Percentiles rank a stretch among this genome's conserved stretches.
Conservation (phyloP, 30 jellyfish, hydroid and myxozoan genomes). For the Chrysaora quinquecirrha region DNA sequence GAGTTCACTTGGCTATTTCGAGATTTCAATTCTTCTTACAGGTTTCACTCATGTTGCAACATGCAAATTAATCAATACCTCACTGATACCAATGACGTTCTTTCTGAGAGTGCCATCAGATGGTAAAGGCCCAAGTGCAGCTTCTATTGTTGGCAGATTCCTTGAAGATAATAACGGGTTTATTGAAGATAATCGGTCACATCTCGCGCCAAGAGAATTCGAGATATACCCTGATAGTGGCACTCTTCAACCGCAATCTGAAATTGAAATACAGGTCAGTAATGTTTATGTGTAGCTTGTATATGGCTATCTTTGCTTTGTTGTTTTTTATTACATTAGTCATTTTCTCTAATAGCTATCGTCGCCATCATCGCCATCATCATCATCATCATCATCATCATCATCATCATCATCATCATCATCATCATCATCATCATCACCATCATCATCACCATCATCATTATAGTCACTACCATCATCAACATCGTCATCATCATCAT, state of each 20-base stretch:
- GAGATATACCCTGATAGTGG: conserved; percentile 85
- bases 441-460: too few relatives aligned
- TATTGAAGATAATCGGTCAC: conserved; percentile 34
- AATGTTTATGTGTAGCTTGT: neutral
- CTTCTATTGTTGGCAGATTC: conserved; percentile 65
- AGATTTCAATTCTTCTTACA: too few relatives aligned
- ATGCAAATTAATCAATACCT: conserved; percentile 83
- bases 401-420: too few relatives aligned
- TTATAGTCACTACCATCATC: too few relatives aligned
- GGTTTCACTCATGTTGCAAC: conserved; percentile 87
- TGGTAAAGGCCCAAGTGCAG: conserved; percentile 86
- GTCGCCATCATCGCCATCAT: too few relatives aligned
- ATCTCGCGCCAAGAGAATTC: conserved; percentile 80
- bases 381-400: too few relatives aligned
- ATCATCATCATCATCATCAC: too few relatives aligned
- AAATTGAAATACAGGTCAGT: conserved; percentile 81
- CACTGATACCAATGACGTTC: conserved; percentile 92
- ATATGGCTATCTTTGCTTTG: neutral
- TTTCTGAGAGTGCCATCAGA: conserved; percentile 90
- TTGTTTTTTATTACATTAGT: too few relatives aligned
- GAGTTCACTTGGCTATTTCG: too few relatives aligned
- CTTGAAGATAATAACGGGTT: conserved; percentile 44
- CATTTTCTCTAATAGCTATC: too few relatives aligned
- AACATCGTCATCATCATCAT: too few relatives aligned
- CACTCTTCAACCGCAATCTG: conserved; percentile 74